Evolutionary conservation across 2,888 invertebrate genomes (phyloP).

Genomic region (Agrochola macilenta): DNA sequence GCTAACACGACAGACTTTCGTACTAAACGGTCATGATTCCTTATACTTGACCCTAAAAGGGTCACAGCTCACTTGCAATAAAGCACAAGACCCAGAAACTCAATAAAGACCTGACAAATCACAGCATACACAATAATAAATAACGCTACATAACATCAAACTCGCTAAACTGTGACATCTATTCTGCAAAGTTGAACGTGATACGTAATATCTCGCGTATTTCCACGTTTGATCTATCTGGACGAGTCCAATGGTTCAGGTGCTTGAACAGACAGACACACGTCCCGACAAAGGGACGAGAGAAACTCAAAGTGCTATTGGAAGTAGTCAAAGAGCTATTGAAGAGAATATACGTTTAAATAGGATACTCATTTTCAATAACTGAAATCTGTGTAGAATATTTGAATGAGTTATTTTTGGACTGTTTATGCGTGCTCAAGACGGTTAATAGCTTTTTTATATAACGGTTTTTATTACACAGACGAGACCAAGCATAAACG

Average conservation of each 20-base stretch:
- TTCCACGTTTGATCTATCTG: slow-evolving; percentile 46
- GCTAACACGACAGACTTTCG: not conserved
- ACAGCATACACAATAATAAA: slow-evolving; percentile 3
- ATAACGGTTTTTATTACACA: slow-evolving; percentile 30
- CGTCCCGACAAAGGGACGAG: slow-evolving; percentile 32
- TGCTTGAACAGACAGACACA: slow-evolving; percentile 38
- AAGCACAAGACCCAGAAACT: not conserved
- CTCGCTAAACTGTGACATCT: slow-evolving; percentile 14
- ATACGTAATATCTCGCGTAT: slow-evolving; percentile 37
- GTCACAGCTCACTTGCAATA: not conserved
- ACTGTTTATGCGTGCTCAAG: slow-evolving; percentile 16
- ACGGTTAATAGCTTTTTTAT: slow-evolving; percentile 31
- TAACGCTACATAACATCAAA: not conserved
- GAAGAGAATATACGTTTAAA: not conserved
- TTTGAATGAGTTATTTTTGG: slow-evolving; percentile 12
- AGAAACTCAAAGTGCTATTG: slow-evolving; percentile 25
- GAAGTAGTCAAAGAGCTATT: slow-evolving; percentile 34
- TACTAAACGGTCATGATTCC: not conserved
- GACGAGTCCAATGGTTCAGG: slow-evolving; percentile 35
- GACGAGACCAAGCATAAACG: slow-evolving; percentile 30
- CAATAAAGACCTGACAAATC: not conserved
- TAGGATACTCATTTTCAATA: slow-evolving; percentile 8
- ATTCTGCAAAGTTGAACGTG: slow-evolving; percentile 22
- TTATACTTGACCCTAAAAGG: not conserved
- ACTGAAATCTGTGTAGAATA: not conserved